Evolutionary conservation across 2,888 invertebrate species (phyloP).

Genomic region (Clunio marinus): DNA sequence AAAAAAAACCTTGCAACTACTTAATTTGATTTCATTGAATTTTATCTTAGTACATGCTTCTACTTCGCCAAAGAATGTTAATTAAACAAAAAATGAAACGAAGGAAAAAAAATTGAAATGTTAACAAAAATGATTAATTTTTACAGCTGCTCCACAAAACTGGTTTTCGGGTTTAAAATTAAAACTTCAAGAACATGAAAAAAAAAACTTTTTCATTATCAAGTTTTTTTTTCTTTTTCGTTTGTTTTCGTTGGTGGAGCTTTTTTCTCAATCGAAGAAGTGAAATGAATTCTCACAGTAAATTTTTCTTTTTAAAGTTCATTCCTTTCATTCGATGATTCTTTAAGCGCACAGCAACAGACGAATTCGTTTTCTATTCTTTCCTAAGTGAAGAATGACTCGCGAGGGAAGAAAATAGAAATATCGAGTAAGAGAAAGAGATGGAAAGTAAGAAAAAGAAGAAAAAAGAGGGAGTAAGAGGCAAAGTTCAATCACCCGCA

Average conservation of each 20-base stretch:
- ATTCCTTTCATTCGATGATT: background rate
- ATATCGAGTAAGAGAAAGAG: no score
- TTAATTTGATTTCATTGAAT: no score
- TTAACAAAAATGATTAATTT: slow-evolving; percentile 37
- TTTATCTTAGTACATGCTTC: no score
- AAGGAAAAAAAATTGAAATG: slow-evolving; percentile 26
- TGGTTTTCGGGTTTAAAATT: slow-evolving; percentile 17
- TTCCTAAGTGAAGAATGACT: slow-evolving; percentile 18
- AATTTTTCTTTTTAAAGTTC: background rate
- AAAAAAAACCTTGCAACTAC: no score
- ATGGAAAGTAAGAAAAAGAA: no score
- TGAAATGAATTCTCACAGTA: background rate
- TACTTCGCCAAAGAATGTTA: no score
- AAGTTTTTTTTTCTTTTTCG: background rate
- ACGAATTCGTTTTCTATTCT: background rate
- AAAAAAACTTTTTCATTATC: slow-evolving; percentile 30
- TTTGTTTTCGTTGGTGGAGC: background rate
- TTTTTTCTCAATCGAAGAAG: no score
- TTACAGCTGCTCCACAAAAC: slow-evolving; percentile 32
- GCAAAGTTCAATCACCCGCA: slow-evolving; percentile 36
- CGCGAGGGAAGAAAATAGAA: no score
- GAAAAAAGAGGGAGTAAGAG: no score
- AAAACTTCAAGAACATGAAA: no score
- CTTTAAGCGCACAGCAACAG: slow-evolving; percentile 22
- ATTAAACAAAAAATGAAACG: slow-evolving; percentile 20